Evolutionary conservation across 2,113 vertebrate genomes (phyloP).

Genomic region (Steatornis caripensis): DNA sequence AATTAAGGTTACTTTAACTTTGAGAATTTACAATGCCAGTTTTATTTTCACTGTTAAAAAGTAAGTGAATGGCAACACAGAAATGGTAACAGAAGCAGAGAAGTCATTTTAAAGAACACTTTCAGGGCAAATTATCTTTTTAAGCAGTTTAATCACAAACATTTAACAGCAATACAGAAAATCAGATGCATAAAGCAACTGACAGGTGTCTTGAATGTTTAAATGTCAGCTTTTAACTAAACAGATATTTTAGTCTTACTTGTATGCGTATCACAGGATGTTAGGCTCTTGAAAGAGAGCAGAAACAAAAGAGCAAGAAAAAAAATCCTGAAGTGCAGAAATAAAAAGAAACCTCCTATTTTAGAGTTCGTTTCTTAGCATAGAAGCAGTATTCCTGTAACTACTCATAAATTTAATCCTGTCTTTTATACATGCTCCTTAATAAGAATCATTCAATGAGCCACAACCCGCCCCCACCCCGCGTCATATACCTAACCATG

Average conservation of each 20-base stretch:
- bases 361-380: not conserved
- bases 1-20: not conserved
- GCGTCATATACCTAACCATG: not conserved
- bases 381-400: not conserved
- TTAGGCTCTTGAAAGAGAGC: not conserved
- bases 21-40: not conserved
- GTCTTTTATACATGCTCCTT: not conserved
- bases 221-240: not conserved
- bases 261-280: not conserved
- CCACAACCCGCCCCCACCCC: not conserved
- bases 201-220: not conserved
- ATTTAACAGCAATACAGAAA: not conserved
- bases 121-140: not conserved
- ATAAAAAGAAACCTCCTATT: not conserved
- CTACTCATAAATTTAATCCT: not conserved
- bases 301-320: not conserved
- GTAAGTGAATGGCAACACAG: not conserved
- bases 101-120: not conserved
- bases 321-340: not conserved
- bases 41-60: not conserved
- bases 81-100: not conserved
- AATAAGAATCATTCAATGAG: not conserved
- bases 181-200: not conserved
- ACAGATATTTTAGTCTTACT: not conserved
- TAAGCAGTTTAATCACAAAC: not conserved